Evolutionary conservation across 2,797 vertebrate species (phyloP).

Genomic region (Sebastes iracundus): DNA sequence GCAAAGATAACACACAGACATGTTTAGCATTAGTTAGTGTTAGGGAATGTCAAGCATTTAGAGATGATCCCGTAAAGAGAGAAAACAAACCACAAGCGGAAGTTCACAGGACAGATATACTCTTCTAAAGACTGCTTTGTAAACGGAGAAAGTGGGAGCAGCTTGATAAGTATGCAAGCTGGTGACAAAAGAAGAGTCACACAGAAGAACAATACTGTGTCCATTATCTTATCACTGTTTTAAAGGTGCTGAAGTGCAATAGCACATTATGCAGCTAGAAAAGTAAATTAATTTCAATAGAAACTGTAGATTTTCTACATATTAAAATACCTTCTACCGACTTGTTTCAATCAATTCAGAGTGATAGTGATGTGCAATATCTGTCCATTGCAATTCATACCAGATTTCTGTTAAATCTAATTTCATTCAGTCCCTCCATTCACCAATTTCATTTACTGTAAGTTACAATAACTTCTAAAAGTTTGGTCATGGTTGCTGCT

Average conservation of each 20-base stretch:
- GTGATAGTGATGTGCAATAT: not conserved
- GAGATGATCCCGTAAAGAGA: not conserved
- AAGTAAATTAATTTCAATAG: not conserved
- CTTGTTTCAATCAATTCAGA: not conserved
- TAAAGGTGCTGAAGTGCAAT: not conserved
- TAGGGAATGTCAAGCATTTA: constrained; percentile 14
- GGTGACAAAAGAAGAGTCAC: not conserved
- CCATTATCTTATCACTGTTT: not conserved
- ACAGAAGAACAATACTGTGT: constrained; percentile 1
- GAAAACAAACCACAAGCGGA: not conserved
- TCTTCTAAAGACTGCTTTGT: constrained; percentile 26
- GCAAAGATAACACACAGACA: not conserved
- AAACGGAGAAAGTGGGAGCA: constrained; percentile 20
- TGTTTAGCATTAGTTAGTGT: not conserved
- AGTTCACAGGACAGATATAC: not conserved
- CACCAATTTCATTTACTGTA: not conserved
- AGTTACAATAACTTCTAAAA: too few relatives aligned
- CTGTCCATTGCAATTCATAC: not conserved
- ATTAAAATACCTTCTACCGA: not conserved
- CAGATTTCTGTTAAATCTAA: not conserved
- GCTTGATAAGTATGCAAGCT: constrained; percentile 7
- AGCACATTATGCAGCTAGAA: not conserved
- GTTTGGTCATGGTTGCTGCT: too few relatives aligned
- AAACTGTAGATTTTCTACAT: not conserved
- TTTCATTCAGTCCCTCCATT: not conserved